Percentiles rank a stretch among this genome's conserved stretches.
Evolutionary conservation across 1,140 invertebrate genomes (phyloP).

Genomic region (Hylaeus volcanicus): DNA sequence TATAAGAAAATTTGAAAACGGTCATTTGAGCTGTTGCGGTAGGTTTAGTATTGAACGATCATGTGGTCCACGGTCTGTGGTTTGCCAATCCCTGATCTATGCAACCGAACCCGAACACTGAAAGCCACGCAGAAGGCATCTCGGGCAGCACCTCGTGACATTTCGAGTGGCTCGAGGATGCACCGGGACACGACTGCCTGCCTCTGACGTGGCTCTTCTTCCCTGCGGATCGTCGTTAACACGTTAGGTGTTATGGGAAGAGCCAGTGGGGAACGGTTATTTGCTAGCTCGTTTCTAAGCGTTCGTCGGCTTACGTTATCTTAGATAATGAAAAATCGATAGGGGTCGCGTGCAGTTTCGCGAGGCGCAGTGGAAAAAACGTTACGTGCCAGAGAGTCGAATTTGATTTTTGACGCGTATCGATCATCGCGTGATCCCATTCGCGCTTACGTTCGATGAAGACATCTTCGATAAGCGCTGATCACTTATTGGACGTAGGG

Average conservation of each 20-base stretch:
- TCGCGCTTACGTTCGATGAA: no score
- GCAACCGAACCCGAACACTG: conserved; percentile 9
- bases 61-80: no score
- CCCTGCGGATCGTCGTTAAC: background rate
- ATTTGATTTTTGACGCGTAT: conserved; percentile 9
- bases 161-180: conserved; percentile 35
- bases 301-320: background rate
- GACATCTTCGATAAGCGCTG: no score
- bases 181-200: background rate
- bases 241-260: background rate
- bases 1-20: no score
- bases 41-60: no score
- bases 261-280: background rate
- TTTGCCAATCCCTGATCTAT: background rate
- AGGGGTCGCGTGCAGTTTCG: background rate
- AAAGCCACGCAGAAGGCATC: conserved; percentile 45
- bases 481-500: no score
- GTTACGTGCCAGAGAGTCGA: no score
- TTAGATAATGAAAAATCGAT: conserved; percentile 34
- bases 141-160: conserved; percentile 44
- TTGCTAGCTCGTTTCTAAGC: conserved; percentile 4
- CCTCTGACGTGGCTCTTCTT: background rate
- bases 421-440: background rate
- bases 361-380: background rate
- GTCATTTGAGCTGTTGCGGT: no score